Base-by-base conservation (phyloP, 2,888 invertebrate species). In the Cyclophora punctaria region DNA sequence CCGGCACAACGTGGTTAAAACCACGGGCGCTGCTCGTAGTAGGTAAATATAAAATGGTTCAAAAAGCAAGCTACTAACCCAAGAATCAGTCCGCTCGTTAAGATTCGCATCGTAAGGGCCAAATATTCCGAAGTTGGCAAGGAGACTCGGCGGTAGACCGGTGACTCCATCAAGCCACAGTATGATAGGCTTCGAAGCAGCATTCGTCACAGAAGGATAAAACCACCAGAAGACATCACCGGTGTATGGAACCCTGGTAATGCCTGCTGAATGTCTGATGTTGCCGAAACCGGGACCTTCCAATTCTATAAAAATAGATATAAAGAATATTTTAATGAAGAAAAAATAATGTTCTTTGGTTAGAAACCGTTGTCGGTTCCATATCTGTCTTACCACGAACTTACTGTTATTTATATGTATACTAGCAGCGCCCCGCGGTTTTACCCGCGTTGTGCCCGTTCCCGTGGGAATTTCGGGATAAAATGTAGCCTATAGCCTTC, bases 111-210 rank as follows among this genome's bases (percentile, higher is more conserved):
- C 93, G 44, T 93, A 79, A 0, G 96, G 96, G 2, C 96, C 96
- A 49, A 96, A 79, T 83, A 95, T 95, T 62, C 92, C 92, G 68
- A 97, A 95, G 73, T 97, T 97, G 7, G 97, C 97, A 71, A 93
- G 93, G 4, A 94, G 92, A n/a, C 94, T 93, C 0, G 94, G 93
- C 0, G 95, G 93, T 0, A 91, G 90, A 4, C 91, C 96, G 0
- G 95, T 95, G 0, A 96, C 95, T 41, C 97, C 97, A 87, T 96
- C 93, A n/a, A 97, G 83, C 96, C 97, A 97, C 48, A 97, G 90
- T 7, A 96, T 84, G 37, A 96, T 73, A 0, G 97, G 97, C 44
- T 90, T 89, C 56, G 89, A 82, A 4, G 82, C 80, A 0, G 73
- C 63, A 0, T 89, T 87, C 46, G 85, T 75, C 0, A 91, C 89